Base-by-base conservation (phyloP, 2,888 invertebrate genomes). In the Hyposoter didymator region DNA sequence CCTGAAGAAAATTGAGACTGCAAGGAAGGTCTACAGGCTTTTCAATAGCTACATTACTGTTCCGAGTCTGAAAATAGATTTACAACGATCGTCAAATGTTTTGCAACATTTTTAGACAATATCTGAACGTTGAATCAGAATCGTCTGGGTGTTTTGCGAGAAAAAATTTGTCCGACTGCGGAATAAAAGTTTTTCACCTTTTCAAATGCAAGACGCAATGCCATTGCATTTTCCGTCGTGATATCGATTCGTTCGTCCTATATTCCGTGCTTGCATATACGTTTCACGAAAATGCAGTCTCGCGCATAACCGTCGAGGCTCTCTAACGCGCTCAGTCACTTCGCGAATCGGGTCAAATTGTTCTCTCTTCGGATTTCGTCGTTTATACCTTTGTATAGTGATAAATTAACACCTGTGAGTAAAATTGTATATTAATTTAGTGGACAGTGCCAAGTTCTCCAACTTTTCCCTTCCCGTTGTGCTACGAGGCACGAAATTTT, bases 211-310 rank as follows among this genome's bases (percentile, higher is more conserved):
- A 35, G 32, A 62, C 28, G 32, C 32, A 55, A 52, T 32, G 52
- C 69, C 67, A 78, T 43, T 78, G 78, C 73, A 78, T 59, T 43
- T 76, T 72, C 45, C 5, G 39, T 79, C 5, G 64, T 12, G 19
- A 49, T 84, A 84, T 84, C 75, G 84, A 84, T 76, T 84, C 74
- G 49, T 49, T 52, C 32, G 69, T 74, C 17, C 74, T 79, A 79
- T 79, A 75, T 79, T 76, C 35, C 39, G 35, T 39, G 39, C 64
- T 49, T 32, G 43, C 19, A 80, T 64, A 75, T 74, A 69, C 74
- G 78, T 6, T 59, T 70, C 39, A 69, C 55, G 78, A 64, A 79
- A 75, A 75, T 79, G 59, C 74, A 75, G 79, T 64, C 75, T 64
- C 69, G 79, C 84, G 84, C 84, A 79, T 70, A 80, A 28, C 39